Evolutionary conservation across 2,888 invertebrate species (phyloP).

Genomic region (Caenorhabditis parvicauda): DNA sequence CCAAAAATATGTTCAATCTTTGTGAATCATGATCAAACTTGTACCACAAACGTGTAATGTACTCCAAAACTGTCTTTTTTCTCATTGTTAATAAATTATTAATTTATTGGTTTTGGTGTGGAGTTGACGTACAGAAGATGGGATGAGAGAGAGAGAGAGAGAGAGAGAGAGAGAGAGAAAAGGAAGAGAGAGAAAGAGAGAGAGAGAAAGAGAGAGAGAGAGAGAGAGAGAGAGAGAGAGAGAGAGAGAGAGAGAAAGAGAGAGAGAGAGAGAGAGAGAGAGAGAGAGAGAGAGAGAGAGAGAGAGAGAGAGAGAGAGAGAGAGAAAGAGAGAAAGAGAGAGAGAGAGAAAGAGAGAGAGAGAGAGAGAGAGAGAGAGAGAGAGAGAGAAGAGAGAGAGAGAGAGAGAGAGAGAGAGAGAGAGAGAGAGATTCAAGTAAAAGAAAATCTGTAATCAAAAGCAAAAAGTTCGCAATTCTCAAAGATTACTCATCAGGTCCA

Average conservation of each 20-base stretch:
- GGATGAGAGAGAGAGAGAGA: slow-evolving; percentile 7
- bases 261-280: slow-evolving; percentile 1
- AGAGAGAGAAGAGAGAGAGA: neutral
- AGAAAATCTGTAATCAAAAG: slow-evolving; percentile 16
- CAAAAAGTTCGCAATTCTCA: slow-evolving; percentile 5
- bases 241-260: slow-evolving; percentile 16
- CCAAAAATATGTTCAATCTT: too few relatives aligned
- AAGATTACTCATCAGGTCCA: slow-evolving; percentile 26
- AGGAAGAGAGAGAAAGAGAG: slow-evolving; percentile 14
- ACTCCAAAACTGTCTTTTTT: too few relatives aligned
- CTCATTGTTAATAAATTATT: neutral
- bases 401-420: neutral
- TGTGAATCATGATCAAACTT: too few relatives aligned
- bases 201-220: slow-evolving; percentile 18
- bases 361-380: neutral
- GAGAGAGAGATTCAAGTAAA: slow-evolving; percentile 10
- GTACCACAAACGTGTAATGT: too few relatives aligned
- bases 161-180: slow-evolving; percentile 1
- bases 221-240: slow-evolving; percentile 13
- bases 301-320: neutral
- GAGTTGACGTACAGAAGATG: slow-evolving; percentile 2
- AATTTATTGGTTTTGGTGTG: neutral
- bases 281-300: slow-evolving; percentile 1
- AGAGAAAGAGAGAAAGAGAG: slow-evolving; percentile 2
- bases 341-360: neutral